Conservation (phyloP, 2,113 vertebrate genomes). For the Leptocoma aspasia region DNA sequence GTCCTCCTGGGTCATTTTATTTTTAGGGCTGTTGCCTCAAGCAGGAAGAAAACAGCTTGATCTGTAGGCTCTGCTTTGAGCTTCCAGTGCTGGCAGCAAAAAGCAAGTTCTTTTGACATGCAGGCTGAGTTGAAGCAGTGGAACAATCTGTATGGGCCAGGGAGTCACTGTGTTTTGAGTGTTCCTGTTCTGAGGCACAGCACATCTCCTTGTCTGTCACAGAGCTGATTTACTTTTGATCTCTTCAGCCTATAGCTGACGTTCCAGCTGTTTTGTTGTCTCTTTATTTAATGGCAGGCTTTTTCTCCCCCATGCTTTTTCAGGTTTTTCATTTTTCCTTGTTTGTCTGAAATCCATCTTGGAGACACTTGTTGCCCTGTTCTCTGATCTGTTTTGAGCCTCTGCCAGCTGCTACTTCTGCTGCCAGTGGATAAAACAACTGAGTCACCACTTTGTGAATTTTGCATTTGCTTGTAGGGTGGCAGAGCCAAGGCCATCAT, state of each 20-base stretch:
- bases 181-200: not conserved
- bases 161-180: not conserved
- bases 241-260: not conserved
- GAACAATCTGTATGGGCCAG: slow-evolving; percentile 13
- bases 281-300: slow-evolving; percentile 22
- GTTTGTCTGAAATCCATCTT: slow-evolving; percentile 72
- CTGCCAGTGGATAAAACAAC: slow-evolving; percentile 72
- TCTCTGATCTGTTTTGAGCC: slow-evolving; percentile 73
- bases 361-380: slow-evolving; percentile 76
- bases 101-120: not conserved
- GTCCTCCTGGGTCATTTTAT: slow-evolving; percentile 48
- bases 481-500: slow-evolving; percentile 72
- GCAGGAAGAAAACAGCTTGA: slow-evolving; percentile 44
- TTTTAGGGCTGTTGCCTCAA: slow-evolving; percentile 53
- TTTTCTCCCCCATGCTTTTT: slow-evolving; percentile 29
- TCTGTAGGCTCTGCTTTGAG: slow-evolving; percentile 28
- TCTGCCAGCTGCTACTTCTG: slow-evolving; percentile 59
- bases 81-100: slow-evolving; percentile 18
- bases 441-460: slow-evolving; percentile 69
- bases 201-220: not conserved
- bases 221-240: not conserved
- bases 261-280: slow-evolving; percentile 20
- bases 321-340: slow-evolving; percentile 64
- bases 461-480: slow-evolving; percentile 63
- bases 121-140: not conserved